phyloP scores from a whole-genome alignment of 53 echinoderm and acorn worm genomes.

The Luidia sarsii region DNA sequence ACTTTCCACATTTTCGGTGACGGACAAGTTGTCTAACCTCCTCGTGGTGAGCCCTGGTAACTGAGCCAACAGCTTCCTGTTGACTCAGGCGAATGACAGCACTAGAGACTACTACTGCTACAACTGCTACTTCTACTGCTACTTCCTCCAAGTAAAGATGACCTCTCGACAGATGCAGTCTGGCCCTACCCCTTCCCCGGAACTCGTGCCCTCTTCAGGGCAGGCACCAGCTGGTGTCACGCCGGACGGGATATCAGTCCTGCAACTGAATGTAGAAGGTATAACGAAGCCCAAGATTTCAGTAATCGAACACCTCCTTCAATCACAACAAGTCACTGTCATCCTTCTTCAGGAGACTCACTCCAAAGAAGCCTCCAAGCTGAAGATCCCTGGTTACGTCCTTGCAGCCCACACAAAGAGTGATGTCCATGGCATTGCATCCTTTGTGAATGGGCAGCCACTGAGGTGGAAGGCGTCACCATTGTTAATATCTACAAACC shows the following conservation, averaged over 20 bases:
- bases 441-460: conserved; percentile 53
- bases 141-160: too few species aligned
- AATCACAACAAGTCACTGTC: not conserved
- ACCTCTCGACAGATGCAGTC: too few species aligned
- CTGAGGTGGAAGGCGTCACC: conserved; percentile 51
- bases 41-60: too few species aligned
- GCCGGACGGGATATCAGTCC: not conserved
- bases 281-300: not conserved
- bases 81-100: too few species aligned
- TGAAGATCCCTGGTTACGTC: conserved; percentile 42
- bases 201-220: not conserved
- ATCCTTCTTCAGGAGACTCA: conserved; percentile 44
- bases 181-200: too few species aligned
- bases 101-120: too few species aligned
- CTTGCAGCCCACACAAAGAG: conserved; percentile 51
- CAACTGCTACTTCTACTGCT: too few species aligned
- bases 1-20: too few species aligned
- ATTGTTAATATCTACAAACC: conserved; percentile 57
- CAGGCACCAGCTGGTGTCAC: not conserved
- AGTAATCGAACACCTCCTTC: not conserved
- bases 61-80: too few species aligned
- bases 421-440: conserved; percentile 52
- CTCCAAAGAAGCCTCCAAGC: conserved; percentile 1
- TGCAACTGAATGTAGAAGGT: conserved; percentile 1
- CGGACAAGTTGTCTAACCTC: too few species aligned